Conservation (phyloP, 37 sponge, comb jelly and placozoan genomes). For the Tethya wilhelma region DNA sequence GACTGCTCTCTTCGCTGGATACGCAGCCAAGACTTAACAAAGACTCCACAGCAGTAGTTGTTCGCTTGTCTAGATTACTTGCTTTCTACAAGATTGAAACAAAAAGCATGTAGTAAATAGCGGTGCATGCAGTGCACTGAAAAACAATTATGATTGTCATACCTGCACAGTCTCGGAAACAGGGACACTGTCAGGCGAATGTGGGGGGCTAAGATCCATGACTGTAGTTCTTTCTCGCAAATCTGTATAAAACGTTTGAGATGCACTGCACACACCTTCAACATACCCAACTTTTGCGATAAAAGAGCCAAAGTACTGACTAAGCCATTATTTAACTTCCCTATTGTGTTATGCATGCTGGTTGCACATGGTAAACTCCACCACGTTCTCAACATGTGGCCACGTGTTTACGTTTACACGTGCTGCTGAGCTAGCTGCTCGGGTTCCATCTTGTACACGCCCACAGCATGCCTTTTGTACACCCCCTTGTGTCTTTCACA, state of each 20-base stretch:
- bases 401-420: constrained; percentile 37
- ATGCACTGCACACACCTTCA: no score
- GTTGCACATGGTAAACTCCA: constrained; percentile 4
- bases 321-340: no score
- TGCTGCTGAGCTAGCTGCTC: constrained; percentile 27
- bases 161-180: not conserved
- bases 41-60: constrained; percentile 75
- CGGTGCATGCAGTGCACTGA: not conserved
- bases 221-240: no score
- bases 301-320: no score
- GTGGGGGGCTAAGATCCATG: constrained; percentile 32
- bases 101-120: not conserved
- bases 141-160: not conserved
- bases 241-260: no score
- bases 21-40: constrained; percentile 38
- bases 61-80: constrained; percentile 50
- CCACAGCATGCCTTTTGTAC: constrained; percentile 7
- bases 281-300: no score
- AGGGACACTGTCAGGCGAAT: constrained; percentile 13
- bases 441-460: constrained; percentile 17
- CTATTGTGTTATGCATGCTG: constrained; percentile 17
- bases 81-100: constrained; percentile 10
- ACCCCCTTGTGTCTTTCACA: not conserved
- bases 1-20: not conserved
- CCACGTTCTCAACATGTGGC: constrained; percentile 4